Percentiles rank a stretch among this genome's conserved stretches.
Conservation (phyloP, 2,888 invertebrate species). For the Cheilosia soror region DNA sequence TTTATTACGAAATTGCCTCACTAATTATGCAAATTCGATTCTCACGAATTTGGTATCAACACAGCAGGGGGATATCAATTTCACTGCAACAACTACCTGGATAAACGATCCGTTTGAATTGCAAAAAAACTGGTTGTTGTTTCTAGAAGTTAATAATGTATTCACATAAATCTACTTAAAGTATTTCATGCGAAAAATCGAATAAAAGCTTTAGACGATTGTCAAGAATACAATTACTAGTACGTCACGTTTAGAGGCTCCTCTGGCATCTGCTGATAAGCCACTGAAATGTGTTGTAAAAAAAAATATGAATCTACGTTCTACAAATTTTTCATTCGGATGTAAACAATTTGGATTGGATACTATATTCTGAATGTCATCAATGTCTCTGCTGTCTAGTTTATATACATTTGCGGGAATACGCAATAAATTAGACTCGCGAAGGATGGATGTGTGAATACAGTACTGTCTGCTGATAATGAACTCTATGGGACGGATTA, state of each 20-base stretch:
- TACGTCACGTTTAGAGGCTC: not conserved
- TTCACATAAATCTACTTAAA: not conserved
- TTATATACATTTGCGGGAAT: too few relatives aligned
- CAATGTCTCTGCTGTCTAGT: too few relatives aligned
- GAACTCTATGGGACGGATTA: too few relatives aligned
- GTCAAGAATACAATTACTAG: not conserved
- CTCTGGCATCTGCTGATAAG: not conserved
- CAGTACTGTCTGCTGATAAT: too few relatives aligned
- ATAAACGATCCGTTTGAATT: slow-evolving; percentile 28
- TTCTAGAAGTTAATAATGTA: not conserved
- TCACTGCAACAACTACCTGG: not conserved
- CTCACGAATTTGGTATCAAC: slow-evolving; percentile 2
- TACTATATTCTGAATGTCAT: too few relatives aligned
- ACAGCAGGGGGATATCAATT: not conserved
- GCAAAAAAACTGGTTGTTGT: slow-evolving; percentile 19
- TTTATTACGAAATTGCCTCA: slow-evolving; percentile 3
- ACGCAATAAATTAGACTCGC: too few relatives aligned
- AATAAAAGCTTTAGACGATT: not conserved
- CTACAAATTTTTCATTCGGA: too few relatives aligned
- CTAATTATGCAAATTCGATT: slow-evolving; percentile 32
- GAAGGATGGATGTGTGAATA: too few relatives aligned
- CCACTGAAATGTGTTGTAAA: not conserved
- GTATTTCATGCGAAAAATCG: not conserved
- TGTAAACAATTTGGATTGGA: too few relatives aligned
- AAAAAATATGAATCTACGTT: too few relatives aligned